phyloP scores from a whole-genome alignment of 1,140 invertebrate species.

The Elysia chlorotica region DNA sequence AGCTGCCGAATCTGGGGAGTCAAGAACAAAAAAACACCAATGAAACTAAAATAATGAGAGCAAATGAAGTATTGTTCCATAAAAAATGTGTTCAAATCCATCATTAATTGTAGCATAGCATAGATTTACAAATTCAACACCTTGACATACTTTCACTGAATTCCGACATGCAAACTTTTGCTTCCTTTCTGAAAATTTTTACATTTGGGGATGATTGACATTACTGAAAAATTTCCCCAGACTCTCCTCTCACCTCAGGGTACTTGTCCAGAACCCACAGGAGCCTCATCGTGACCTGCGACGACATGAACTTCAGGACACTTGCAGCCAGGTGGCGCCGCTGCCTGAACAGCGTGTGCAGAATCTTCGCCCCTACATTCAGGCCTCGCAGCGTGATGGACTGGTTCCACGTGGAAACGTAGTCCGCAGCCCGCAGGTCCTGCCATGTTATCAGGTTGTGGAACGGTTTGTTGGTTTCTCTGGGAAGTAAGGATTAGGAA shows the following conservation, averaged over 20 bases:
- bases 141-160: neutral
- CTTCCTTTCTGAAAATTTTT: neutral
- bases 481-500: slow-evolving; percentile 34
- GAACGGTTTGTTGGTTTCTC: slow-evolving; percentile 77
- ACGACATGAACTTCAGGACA: slow-evolving; percentile 59
- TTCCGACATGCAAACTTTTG: neutral
- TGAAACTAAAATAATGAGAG: too few relatives aligned
- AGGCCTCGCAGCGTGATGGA: slow-evolving; percentile 76
- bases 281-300: slow-evolving; percentile 43
- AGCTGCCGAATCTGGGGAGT: slow-evolving; percentile 45
- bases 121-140: neutral
- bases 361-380: slow-evolving; percentile 69
- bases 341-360: slow-evolving; percentile 78
- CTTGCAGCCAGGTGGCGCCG: slow-evolving; percentile 77
- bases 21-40: too few relatives aligned
- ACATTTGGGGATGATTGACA: too few relatives aligned
- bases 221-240: too few relatives aligned
- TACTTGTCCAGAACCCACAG: slow-evolving; percentile 67
- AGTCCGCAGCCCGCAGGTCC: slow-evolving; percentile 79
- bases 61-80: too few relatives aligned
- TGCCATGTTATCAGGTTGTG: slow-evolving; percentile 98
- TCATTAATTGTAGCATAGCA: too few relatives aligned
- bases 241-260: slow-evolving; percentile 53
- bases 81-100: too few relatives aligned
- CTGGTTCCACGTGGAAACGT: slow-evolving; percentile 85